Percentiles rank a stretch among this genome's conserved stretches.
These are phyloP conservation scores for Drosophila melanosoma DNA, from an alignment of 2,888 invertebrate genomes.

Conservation along the genomic window DNA sequence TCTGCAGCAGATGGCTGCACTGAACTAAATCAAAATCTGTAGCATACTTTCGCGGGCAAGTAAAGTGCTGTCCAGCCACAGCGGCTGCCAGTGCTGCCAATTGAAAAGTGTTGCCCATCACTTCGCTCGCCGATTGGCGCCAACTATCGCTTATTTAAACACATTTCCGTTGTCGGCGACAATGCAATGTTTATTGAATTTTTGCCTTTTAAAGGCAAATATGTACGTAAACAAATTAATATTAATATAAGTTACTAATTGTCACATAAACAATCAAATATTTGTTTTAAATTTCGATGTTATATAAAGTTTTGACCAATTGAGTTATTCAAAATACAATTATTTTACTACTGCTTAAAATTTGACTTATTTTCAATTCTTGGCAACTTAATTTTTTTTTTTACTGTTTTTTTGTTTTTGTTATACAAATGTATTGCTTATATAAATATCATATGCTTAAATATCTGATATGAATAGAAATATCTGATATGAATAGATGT, in stretches of 20 bases:
- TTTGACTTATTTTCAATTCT: conserved; percentile 27
- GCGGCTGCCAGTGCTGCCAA: conserved; percentile 3
- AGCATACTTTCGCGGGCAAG: conserved; percentile 32
- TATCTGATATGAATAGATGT: conserved; percentile 47
- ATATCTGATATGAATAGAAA: conserved; percentile 48
- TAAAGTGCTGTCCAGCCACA: conserved; percentile 13
- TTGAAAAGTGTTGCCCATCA: background rate
- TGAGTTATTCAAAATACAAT: conserved; percentile 16
- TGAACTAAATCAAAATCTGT: background rate
- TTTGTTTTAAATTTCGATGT: conserved; percentile 19
- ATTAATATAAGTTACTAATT: conserved; percentile 21
- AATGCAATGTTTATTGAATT: conserved; percentile 8
- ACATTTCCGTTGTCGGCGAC: background rate
- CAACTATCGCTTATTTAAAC: background rate
- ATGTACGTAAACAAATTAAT: conserved; percentile 22
- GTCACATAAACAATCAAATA: conserved; percentile 22
- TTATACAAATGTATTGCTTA: conserved; percentile 57
- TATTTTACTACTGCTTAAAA: conserved; percentile 17
- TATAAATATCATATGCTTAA: conserved; percentile 60
- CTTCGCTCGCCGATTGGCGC: background rate
- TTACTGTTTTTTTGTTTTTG: conserved; percentile 2
- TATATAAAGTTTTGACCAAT: conserved; percentile 55
- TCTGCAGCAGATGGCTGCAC: conserved; percentile 17
- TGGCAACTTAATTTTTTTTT: conserved; percentile 33
- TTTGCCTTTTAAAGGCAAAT: conserved; percentile 32